Evolutionary conservation across 2,888 invertebrate genomes (phyloP).

Genomic region (Erebia ligea): DNA sequence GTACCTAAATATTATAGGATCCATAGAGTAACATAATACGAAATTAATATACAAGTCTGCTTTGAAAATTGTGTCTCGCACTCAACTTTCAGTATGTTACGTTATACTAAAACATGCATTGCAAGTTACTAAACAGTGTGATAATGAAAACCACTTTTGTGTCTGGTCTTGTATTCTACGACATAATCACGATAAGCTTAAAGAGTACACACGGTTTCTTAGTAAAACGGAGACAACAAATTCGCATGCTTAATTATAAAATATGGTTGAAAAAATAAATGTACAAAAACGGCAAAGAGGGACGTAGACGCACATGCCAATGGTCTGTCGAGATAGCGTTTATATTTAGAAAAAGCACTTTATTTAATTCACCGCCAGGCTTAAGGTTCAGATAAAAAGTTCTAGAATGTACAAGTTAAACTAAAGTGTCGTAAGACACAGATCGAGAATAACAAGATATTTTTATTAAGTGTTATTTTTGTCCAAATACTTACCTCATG

Average conservation of each 20-base stretch:
- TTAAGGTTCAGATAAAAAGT: constrained; percentile 77
- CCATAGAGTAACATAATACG: too few relatives aligned
- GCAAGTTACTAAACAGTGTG: constrained; percentile 7
- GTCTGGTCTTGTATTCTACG: constrained; percentile 23
- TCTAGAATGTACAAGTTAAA: constrained; percentile 49
- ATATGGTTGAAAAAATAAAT: constrained; percentile 65
- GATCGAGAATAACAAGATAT: not conserved
- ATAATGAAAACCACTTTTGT: constrained; percentile 20
- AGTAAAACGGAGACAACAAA: constrained; percentile 54
- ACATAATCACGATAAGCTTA: constrained; percentile 33
- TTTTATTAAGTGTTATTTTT: not conserved
- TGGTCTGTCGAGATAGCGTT: constrained; percentile 78
- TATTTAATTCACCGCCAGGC: constrained; percentile 78
- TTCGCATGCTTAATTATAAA: constrained; percentile 71
- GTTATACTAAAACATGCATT: not conserved
- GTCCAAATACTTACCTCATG: not conserved
- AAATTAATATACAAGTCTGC: too few relatives aligned
- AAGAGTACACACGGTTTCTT: constrained; percentile 49
- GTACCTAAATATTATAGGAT: too few relatives aligned
- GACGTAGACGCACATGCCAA: constrained; percentile 71
- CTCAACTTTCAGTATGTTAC: too few relatives aligned
- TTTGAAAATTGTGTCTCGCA: too few relatives aligned
- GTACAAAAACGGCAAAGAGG: constrained; percentile 61
- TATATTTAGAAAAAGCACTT: constrained; percentile 82
- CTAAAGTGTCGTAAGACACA: constrained; percentile 16